Conservation (phyloP, 2,888 invertebrate genomes). For the Temnothorax rugatulus region DNA sequence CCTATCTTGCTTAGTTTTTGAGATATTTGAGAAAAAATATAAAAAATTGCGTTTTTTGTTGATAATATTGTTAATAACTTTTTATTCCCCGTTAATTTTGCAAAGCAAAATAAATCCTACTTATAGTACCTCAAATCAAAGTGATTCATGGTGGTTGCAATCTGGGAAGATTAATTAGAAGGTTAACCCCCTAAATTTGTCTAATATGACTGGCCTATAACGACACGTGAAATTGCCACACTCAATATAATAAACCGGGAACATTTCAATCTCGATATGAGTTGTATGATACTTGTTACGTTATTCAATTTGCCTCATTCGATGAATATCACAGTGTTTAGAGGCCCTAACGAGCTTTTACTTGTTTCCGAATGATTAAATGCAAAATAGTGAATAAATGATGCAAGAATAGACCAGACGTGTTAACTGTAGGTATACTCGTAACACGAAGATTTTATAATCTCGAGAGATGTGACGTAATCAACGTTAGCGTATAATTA, state of each 20-base stretch:
- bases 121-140: no score
- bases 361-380: constrained; percentile 6
- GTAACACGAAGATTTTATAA: not conserved
- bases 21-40: no score
- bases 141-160: no score
- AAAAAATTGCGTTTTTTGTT: no score
- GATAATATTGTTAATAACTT: no score
- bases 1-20: no score
- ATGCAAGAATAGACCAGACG: not conserved
- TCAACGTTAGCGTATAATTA: not conserved
- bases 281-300: constrained; percentile 28
- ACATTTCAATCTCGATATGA: constrained; percentile 25
- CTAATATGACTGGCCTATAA: not conserved
- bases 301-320: constrained; percentile 38
- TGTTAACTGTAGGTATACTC: not conserved
- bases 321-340: constrained; percentile 15
- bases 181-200: no score
- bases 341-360: constrained; percentile 27
- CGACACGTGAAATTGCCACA: constrained; percentile 28
- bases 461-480: not conserved
- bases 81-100: no score
- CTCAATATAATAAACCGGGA: constrained; percentile 14
- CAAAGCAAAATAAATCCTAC: no score
- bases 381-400: not conserved
- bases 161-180: no score